Percentiles rank a stretch among this genome's conserved stretches.
Evolutionary conservation across 2,797 vertebrate species (phyloP).

Genomic region (Remorina albescens): DNA sequence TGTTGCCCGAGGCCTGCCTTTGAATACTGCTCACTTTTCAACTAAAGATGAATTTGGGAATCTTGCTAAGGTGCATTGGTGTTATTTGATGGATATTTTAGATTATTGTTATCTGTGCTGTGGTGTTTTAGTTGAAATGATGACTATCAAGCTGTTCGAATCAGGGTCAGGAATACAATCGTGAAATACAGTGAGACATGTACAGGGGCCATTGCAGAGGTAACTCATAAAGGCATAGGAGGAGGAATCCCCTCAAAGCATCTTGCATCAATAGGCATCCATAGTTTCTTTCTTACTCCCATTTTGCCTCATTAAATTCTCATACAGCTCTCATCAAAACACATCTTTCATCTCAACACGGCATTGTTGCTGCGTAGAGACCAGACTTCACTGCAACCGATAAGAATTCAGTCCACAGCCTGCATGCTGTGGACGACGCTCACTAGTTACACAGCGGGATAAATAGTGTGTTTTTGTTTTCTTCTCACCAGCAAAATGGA

Average conservation of each 20-base stretch:
- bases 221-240: conserved; percentile 62
- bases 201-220: conserved; percentile 14
- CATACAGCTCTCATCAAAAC: conserved; percentile 80
- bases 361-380: conserved; percentile 49
- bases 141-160: conserved; percentile 50
- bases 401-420: conserved; percentile 52
- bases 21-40: conserved; percentile 66
- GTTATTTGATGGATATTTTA: conserved; percentile 61
- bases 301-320: conserved; percentile 84
- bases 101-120: conserved; percentile 43
- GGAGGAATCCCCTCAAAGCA: conserved; percentile 78
- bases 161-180: conserved; percentile 36
- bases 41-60: conserved; percentile 69
- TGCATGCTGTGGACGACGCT: conserved; percentile 53
- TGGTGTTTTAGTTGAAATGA: conserved; percentile 50
- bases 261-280: conserved; percentile 69
- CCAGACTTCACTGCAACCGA: conserved; percentile 55
- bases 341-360: conserved; percentile 80
- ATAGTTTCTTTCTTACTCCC: conserved; percentile 72
- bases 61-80: conserved; percentile 49
- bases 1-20: conserved; percentile 68
- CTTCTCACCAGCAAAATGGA: conserved; percentile 50
- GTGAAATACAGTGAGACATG: conserved; percentile 25
- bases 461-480: conserved; percentile 62
- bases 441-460: conserved; percentile 60